Conservation (phyloP, 2,113 vertebrate species). For the Muntiacus muntjak region DNA sequence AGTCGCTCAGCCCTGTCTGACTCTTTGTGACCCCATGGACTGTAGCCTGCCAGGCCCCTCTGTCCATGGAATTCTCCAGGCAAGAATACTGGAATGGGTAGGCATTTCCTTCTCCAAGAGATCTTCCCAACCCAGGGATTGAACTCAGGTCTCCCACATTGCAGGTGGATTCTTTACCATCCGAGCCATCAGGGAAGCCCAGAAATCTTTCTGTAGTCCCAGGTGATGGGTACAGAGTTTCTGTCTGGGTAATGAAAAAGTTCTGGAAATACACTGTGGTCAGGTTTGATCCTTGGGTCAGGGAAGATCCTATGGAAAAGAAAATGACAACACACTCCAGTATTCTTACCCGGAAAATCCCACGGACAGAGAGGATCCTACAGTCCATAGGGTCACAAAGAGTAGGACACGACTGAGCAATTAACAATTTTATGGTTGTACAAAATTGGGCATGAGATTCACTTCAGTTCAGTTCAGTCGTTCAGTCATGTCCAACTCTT, state of each 20-base stretch:
- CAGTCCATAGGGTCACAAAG: neutral
- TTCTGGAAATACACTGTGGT: neutral
- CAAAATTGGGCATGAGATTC: neutral
- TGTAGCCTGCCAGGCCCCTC: neutral
- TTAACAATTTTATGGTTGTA: neutral
- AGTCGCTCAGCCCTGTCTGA: neutral
- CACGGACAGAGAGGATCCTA: neutral
- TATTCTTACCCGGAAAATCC: neutral
- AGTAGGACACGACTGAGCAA: neutral
- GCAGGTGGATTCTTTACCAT: neutral
- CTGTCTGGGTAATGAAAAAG: neutral
- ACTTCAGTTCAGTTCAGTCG: neutral
- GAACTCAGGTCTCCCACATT: neutral
- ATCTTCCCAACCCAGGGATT: neutral
- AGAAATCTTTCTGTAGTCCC: neutral
- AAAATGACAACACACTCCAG: neutral
- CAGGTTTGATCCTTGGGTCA: neutral
- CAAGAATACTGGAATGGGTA: neutral
- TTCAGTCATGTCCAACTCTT: neutral
- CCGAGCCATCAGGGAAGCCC: neutral
- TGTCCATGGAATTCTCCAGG: neutral
- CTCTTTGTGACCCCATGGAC: neutral
- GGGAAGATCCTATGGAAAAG: neutral
- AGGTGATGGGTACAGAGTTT: neutral
- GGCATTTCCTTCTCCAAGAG: neutral